Evolutionary conservation across 2,888 invertebrate species (phyloP).

Genomic region (Lasius fuliginosus): DNA sequence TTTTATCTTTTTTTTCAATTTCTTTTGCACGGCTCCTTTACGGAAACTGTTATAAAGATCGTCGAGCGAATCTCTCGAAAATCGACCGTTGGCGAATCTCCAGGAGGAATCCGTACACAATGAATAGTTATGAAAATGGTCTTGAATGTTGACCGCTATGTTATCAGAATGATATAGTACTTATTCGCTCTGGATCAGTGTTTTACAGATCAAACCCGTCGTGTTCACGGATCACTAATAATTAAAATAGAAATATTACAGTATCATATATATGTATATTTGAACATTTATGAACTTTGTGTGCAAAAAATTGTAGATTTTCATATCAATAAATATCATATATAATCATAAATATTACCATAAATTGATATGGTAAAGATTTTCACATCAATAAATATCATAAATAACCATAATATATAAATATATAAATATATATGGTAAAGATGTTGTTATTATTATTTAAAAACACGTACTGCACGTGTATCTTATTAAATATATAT

Average conservation of each 20-base stretch:
- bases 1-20: not conserved
- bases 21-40: constrained; percentile 11
- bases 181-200: not conserved
- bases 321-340: not conserved
- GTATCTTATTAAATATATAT: not conserved
- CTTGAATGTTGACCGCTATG: constrained; percentile 40
- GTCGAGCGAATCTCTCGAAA: constrained; percentile 60
- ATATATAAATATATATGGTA: not conserved
- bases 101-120: constrained; percentile 75
- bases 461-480: not conserved
- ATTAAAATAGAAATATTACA: constrained; percentile 19
- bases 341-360: not conserved
- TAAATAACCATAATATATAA: not conserved
- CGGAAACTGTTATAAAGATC: constrained; percentile 26
- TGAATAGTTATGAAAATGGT: constrained; percentile 41
- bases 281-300: not conserved
- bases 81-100: constrained; percentile 78
- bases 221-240: not conserved
- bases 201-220: not conserved
- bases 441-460: not conserved
- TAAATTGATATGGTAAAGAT: no score
- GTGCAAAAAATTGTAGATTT: not conserved
- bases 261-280: not conserved
- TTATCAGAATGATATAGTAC: constrained; percentile 37
- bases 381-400: not conserved